Evolutionary conservation across 2,888 invertebrate species (phyloP).

Genomic region (Mythimna impura): DNA sequence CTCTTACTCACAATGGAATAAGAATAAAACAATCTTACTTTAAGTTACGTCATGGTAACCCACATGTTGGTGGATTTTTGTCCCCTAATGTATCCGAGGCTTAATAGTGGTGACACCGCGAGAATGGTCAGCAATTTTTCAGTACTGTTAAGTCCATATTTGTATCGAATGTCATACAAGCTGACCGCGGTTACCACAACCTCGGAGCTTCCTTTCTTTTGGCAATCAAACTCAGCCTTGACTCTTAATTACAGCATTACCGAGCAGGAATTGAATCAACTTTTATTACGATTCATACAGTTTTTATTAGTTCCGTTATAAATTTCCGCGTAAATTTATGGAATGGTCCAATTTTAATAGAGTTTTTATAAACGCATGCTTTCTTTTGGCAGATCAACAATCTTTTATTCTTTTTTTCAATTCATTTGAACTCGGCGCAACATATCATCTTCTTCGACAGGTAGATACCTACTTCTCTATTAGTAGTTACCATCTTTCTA

Average conservation of each 20-base stretch:
- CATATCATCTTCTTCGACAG: background rate
- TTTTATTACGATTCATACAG: background rate
- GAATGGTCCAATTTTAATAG: background rate
- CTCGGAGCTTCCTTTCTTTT: background rate
- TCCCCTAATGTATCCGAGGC: too few species aligned
- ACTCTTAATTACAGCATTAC: constrained; percentile 1
- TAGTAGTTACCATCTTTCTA: background rate
- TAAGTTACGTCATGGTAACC: too few species aligned
- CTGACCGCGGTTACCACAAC: background rate
- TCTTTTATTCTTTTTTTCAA: too few species aligned
- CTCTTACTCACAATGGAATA: too few species aligned
- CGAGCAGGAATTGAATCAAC: constrained; percentile 1
- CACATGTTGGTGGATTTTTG: too few species aligned
- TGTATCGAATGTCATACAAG: background rate
- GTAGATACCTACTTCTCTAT: background rate
- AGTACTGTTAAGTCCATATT: too few species aligned
- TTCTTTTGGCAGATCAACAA: constrained; percentile 66
- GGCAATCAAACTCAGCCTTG: constrained; percentile 4
- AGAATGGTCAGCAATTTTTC: too few species aligned
- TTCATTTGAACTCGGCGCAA: background rate
- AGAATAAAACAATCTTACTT: too few species aligned
- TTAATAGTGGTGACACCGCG: too few species aligned
- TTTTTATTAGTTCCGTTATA: constrained; percentile 6
- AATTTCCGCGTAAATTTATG: constrained; percentile 8
- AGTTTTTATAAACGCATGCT: background rate